phyloP scores from a whole-genome alignment of 2,797 vertebrate species.

The Parauchenoglanis ngamensis region DNA sequence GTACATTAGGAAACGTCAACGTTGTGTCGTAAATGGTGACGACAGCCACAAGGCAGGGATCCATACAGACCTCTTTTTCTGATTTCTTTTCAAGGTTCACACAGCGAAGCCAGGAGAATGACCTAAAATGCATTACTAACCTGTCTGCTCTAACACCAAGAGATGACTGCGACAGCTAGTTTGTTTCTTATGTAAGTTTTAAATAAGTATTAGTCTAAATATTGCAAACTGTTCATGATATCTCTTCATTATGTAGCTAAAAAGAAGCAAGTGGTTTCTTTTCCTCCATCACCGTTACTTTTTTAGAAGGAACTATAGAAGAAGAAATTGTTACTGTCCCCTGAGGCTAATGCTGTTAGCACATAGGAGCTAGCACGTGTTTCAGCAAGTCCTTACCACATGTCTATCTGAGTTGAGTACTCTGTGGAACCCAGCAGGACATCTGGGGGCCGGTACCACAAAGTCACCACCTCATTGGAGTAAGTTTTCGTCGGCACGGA shows the following conservation, averaged over 20 bases:
- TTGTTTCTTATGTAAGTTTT: background rate
- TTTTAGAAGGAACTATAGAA: background rate
- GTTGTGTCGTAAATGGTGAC: background rate
- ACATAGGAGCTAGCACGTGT: background rate
- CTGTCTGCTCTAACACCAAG: background rate
- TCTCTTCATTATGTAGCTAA: background rate
- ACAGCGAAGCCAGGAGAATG: background rate
- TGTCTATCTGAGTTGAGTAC: slow-evolving; percentile 94
- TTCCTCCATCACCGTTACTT: background rate
- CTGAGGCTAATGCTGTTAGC: background rate
- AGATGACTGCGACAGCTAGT: background rate
- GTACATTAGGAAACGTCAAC: too few species aligned
- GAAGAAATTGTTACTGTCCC: too few species aligned
- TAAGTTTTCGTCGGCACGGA: slow-evolving; percentile 93
- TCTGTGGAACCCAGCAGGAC: slow-evolving; percentile 93
- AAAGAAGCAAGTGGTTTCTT: background rate
- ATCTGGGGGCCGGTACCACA: slow-evolving; percentile 95
- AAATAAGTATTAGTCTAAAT: background rate
- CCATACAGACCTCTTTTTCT: background rate
- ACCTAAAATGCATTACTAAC: background rate
- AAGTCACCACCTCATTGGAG: slow-evolving; percentile 95
- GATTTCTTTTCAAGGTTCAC: background rate
- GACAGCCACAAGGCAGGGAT: background rate
- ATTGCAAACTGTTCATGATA: background rate
- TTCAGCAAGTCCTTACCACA: slow-evolving; percentile 83